Percentiles rank a stretch among this genome's conserved stretches.
Evolutionary conservation across 2,113 vertebrate species (phyloP).

Genomic region (Clarias batrachus): DNA sequence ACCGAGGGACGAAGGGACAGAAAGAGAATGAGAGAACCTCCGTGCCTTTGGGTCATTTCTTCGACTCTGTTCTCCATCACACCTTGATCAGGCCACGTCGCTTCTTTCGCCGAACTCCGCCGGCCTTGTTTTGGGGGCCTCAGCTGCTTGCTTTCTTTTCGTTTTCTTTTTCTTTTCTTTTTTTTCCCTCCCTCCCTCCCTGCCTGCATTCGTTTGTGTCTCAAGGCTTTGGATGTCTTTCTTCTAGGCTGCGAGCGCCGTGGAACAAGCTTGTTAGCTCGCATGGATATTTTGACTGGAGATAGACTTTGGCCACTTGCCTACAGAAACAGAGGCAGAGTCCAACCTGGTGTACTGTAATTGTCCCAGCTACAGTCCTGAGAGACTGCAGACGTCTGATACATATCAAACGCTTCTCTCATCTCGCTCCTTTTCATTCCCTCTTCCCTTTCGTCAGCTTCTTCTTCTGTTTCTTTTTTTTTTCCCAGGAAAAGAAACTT

Average conservation of each 20-base stretch:
- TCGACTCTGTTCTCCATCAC: constrained; percentile 55
- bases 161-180: constrained; percentile 1
- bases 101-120: constrained; percentile 88
- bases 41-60: constrained; percentile 62
- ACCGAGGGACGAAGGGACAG: constrained; percentile 71
- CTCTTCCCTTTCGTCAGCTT: constrained; percentile 32
- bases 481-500: constrained; percentile 79
- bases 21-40: constrained; percentile 60
- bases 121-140: constrained; percentile 66
- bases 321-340: constrained; percentile 85
- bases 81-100: constrained; percentile 86
- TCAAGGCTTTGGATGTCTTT: constrained; percentile 85
- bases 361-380: constrained; percentile 96
- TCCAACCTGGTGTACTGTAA: constrained; percentile 90
- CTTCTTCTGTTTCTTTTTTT: constrained; percentile 50
- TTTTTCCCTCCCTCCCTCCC: constrained; percentile 41
- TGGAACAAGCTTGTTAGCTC: constrained; percentile 97
- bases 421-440: constrained; percentile 64
- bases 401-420: constrained; percentile 92
- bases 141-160: constrained; percentile 21
- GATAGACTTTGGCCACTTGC: constrained; percentile 95
- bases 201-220: constrained; percentile 76
- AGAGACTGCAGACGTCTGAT: constrained; percentile 81
- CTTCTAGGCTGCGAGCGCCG: constrained; percentile 84
- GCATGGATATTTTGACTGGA: constrained; percentile 93